These are phyloP conservation scores for Bothrops jararaca DNA, from an alignment of 2,113 vertebrate species.

Conservation along the genomic window DNA sequence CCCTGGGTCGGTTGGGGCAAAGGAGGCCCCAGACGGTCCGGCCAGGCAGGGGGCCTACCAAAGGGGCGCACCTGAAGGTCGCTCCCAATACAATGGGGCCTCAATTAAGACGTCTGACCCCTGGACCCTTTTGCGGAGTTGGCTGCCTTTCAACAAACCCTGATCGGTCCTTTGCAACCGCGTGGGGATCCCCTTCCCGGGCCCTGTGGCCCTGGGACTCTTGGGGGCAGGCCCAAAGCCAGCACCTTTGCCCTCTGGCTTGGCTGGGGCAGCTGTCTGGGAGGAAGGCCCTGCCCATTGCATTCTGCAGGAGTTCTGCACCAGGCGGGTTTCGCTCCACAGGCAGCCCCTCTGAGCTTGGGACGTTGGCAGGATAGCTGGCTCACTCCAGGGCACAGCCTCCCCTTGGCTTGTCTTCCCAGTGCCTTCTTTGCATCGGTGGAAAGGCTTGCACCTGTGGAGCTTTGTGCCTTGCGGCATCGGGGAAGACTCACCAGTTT, in stretches of 20 bases:
- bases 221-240: no score
- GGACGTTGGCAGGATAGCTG: background rate
- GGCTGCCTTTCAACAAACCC: background rate
- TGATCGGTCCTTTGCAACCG: background rate
- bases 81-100: background rate
- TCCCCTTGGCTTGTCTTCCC: background rate
- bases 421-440: no score
- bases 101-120: background rate
- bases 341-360: background rate
- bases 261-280: background rate
- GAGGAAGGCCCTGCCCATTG: background rate
- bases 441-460: background rate
- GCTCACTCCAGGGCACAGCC: background rate
- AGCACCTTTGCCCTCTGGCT: background rate
- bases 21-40: background rate
- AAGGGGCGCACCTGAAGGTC: background rate
- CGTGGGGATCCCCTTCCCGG: background rate
- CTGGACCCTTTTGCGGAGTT: background rate
- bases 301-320: background rate
- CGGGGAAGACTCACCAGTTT: background rate
- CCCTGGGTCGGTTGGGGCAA: background rate
- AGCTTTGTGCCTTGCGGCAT: background rate
- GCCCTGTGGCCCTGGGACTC: no score
- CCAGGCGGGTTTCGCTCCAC: background rate
- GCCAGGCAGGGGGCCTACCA: rapidly evolving